Conservation (phyloP, 1,140 invertebrate genomes). For the Proales similis region DNA sequence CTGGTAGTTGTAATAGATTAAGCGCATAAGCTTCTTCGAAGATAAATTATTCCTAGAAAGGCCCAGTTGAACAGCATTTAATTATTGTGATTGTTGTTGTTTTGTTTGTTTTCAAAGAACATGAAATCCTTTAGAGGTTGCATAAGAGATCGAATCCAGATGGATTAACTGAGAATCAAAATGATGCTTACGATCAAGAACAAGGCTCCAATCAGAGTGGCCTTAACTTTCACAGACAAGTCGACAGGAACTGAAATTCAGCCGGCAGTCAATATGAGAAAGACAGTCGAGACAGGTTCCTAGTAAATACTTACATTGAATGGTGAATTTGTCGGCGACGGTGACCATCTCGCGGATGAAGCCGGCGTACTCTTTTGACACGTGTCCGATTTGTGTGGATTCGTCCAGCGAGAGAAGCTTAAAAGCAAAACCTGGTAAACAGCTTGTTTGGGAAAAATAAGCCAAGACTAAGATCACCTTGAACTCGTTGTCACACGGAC, state of each 20-base stretch:
- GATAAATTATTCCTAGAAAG: no score
- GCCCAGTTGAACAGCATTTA: no score
- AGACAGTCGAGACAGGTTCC: background rate
- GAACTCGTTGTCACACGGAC: constrained; percentile 35
- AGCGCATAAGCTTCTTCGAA: no score
- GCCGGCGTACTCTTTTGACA: constrained; percentile 42
- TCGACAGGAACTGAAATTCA: constrained; percentile 63
- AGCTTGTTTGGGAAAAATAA: background rate
- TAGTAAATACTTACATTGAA: constrained; percentile 37
- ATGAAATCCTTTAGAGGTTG: constrained; percentile 41
- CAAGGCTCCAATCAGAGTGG: constrained; percentile 64
- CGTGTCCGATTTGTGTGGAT: constrained; percentile 43
- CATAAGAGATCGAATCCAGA: constrained; percentile 9
- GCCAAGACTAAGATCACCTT: background rate
- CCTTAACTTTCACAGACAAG: constrained; percentile 71
- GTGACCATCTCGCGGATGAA: constrained; percentile 40
- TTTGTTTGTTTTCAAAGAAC: constrained; percentile 42
- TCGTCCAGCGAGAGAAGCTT: constrained; percentile 36
- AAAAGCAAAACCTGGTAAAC: background rate
- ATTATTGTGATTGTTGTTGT: no score
- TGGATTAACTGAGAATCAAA: background rate
- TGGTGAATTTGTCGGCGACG: constrained; percentile 42
- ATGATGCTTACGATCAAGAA: constrained; percentile 52
- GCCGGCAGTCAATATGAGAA: no score
- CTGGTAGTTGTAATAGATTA: no score